phyloP scores from a whole-genome alignment of 2,888 invertebrate species.

The Noctua fimbriata region DNA sequence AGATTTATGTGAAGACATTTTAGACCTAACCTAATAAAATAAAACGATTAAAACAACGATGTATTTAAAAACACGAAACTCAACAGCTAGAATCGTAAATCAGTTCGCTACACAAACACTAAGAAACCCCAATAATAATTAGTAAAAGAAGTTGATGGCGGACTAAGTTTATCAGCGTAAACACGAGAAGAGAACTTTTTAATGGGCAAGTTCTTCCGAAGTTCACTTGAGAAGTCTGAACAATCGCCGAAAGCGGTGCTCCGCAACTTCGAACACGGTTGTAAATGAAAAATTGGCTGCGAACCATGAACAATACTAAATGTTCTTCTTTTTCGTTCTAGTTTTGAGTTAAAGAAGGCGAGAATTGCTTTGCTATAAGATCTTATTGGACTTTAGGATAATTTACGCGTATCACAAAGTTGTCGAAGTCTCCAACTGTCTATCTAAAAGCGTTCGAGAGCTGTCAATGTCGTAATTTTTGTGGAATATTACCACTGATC shows the following conservation, averaged over 20 bases:
- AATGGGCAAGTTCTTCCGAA: conserved; percentile 72
- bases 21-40: neutral
- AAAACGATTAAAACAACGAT: neutral
- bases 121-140: conserved; percentile 59
- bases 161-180: conserved; percentile 64
- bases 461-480: neutral
- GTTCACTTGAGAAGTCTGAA: conserved; percentile 68
- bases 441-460: neutral
- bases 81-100: conserved; percentile 29
- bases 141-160: conserved; percentile 55
- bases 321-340: conserved; percentile 31
- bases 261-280: conserved; percentile 58
- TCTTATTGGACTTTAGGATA: neutral
- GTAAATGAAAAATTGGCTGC: conserved; percentile 49
- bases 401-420: neutral
- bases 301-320: conserved; percentile 25
- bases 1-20: neutral
- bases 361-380: neutral
- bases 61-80: conserved; percentile 6
- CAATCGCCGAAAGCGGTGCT: conserved; percentile 68
- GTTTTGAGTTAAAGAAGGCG: conserved; percentile 2
- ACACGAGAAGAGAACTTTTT: conserved; percentile 68
- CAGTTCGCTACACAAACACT: conserved; percentile 28
- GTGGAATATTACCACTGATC: neutral
- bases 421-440: neutral